A percentile compares a stretch with the other conserved stretches of the same genome.
Conservation (phyloP, 2,888 invertebrate genomes). For the Drosophila eohydei region DNA sequence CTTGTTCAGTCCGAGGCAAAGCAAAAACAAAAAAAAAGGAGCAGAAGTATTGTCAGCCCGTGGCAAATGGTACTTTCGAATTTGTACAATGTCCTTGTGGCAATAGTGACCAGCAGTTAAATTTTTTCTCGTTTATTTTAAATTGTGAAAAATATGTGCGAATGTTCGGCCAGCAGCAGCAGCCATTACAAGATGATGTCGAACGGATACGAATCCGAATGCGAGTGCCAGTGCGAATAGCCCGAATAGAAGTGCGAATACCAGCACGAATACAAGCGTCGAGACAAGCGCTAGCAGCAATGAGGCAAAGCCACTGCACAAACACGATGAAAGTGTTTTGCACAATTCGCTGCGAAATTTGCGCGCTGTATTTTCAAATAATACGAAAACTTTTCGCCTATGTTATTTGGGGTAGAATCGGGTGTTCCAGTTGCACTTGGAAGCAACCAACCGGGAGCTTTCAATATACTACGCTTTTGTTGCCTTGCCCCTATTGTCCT, state of each 20-base stretch:
- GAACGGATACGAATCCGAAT: slow-evolving; percentile 48
- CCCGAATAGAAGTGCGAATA: not conserved
- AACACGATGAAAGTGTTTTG: slow-evolving; percentile 70
- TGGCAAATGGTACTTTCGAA: slow-evolving; percentile 47
- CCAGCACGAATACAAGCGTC: slow-evolving; percentile 11
- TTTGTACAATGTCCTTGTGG: slow-evolving; percentile 46
- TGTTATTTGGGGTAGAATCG: slow-evolving; percentile 13
- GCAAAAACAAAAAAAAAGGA: not conserved
- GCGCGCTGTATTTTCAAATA: slow-evolving; percentile 78
- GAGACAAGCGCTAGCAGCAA: slow-evolving; percentile 41
- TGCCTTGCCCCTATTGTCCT: slow-evolving; percentile 71
- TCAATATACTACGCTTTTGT: slow-evolving; percentile 73
- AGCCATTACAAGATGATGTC: slow-evolving; percentile 69
- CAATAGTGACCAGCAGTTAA: slow-evolving; percentile 68
- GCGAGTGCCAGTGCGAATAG: slow-evolving; percentile 9
- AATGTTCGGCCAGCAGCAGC: slow-evolving; percentile 64
- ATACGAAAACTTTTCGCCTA: slow-evolving; percentile 75
- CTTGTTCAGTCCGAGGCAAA: slow-evolving; percentile 17
- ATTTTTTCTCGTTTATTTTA: slow-evolving; percentile 80
- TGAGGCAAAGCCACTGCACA: slow-evolving; percentile 60
- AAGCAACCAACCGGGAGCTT: slow-evolving; percentile 42
- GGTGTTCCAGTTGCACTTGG: slow-evolving; percentile 4
- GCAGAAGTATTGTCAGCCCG: slow-evolving; percentile 28
- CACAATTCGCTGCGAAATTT: slow-evolving; percentile 75
- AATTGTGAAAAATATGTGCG: slow-evolving; percentile 79